Evolutionary conservation across 2,113 vertebrate species (phyloP).

Genomic region (Tylochromis polylepis): DNA sequence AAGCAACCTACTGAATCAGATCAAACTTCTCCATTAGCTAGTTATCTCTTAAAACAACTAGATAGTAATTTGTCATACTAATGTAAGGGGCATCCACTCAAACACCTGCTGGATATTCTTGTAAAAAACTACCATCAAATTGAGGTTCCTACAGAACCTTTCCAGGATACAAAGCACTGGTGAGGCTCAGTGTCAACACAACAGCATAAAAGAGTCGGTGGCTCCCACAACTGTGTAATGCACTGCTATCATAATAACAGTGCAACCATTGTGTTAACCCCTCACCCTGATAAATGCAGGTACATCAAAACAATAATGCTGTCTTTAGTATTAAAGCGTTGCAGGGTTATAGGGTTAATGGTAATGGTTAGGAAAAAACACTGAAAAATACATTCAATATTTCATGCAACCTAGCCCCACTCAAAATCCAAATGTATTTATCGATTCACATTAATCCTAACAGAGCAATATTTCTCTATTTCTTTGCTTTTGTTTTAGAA

Average conservation of each 20-base stretch:
- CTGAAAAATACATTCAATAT: neutral
- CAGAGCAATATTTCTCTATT: neutral
- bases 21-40: neutral
- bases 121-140: neutral
- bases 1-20: neutral
- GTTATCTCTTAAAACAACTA: neutral
- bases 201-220: neutral
- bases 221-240: neutral
- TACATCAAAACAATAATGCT: constrained; percentile 1
- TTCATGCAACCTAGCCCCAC: neutral
- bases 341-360: neutral
- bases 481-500: neutral
- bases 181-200: neutral
- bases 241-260: neutral
- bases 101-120: neutral
- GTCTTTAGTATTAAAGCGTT: neutral
- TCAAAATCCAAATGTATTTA: neutral
- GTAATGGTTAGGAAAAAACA: neutral
- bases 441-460: neutral
- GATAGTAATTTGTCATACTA: neutral
- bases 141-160: neutral
- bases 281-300: neutral
- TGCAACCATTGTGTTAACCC: constrained; percentile 1
- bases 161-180: neutral
- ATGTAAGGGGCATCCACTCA: neutral